phyloP scores from a whole-genome alignment of 1,140 invertebrate species.

The Cyclina sinensis region DNA sequence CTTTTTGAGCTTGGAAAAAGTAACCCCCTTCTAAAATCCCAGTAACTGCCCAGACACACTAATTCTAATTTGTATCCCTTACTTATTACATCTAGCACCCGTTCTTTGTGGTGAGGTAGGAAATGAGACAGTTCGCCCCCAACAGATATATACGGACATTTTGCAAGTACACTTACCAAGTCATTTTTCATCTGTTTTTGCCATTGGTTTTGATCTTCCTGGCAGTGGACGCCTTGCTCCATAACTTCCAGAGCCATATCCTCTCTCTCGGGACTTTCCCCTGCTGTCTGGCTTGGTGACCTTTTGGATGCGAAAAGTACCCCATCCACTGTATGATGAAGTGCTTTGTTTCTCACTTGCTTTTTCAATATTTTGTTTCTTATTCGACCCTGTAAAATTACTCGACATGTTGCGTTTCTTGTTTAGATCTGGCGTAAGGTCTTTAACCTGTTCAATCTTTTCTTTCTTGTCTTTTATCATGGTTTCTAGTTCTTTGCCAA shows the following conservation, averaged over 20 bases:
- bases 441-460: conserved; percentile 43
- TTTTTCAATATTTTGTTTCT: background rate
- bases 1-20: conserved; percentile 37
- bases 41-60: conserved; percentile 12
- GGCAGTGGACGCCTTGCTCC: background rate
- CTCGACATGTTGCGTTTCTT: conserved; percentile 30
- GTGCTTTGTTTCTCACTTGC: background rate
- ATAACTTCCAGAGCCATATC: background rate
- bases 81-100: conserved; percentile 39
- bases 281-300: too few species aligned
- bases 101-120: conserved; percentile 12
- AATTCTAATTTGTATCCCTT: conserved; percentile 50
- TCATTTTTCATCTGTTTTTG: conserved; percentile 37
- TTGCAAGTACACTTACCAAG: conserved; percentile 36
- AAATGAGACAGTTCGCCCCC: conserved; percentile 40
- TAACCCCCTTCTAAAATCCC: background rate
- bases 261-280: background rate
- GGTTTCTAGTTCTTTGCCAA: conserved; percentile 17
- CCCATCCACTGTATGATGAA: background rate
- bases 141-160: conserved; percentile 39
- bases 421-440: conserved; percentile 33
- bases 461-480: conserved; percentile 43
- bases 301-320: conserved; percentile 50
- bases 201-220: background rate
- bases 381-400: background rate